Evolutionary conservation across 2,797 vertebrate species (phyloP).

Genomic region (Macroramphosus scolopax): DNA sequence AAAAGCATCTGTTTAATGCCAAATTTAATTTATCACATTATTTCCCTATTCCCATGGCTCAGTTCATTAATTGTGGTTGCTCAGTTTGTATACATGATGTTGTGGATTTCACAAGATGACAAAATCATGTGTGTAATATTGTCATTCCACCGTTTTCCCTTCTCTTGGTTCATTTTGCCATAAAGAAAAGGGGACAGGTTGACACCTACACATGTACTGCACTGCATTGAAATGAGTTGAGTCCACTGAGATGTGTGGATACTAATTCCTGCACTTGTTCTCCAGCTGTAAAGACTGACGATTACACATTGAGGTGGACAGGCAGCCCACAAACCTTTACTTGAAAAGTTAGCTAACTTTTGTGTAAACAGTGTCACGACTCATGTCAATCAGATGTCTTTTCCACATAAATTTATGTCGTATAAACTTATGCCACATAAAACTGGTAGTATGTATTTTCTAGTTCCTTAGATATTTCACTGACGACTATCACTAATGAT

Average conservation of each 20-base stretch:
- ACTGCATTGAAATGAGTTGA: conserved; percentile 55
- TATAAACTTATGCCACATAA: too few species aligned
- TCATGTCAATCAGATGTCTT: conserved; percentile 51
- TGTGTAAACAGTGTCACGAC: conserved; percentile 55
- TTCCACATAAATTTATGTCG: too few species aligned
- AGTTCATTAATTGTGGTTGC: too few species aligned
- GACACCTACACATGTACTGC: conserved; percentile 63
- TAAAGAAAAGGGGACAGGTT: conserved; percentile 64
- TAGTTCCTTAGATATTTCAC: too few species aligned
- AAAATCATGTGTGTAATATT: conserved; percentile 66
- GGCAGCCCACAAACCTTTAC: conserved; percentile 59
- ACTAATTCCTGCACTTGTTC: conserved; percentile 52
- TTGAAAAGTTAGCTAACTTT: conserved; percentile 69
- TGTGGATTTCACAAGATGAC: too few species aligned
- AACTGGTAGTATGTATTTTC: too few species aligned
- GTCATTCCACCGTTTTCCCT: conserved; percentile 56
- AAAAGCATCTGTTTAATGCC: too few species aligned
- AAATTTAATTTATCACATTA: too few species aligned
- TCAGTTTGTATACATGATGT: too few species aligned
- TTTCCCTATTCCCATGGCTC: too few species aligned
- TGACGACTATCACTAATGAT: too few species aligned
- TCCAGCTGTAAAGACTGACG: conserved; percentile 52
- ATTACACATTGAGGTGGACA: conserved; percentile 41
- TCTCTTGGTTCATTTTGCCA: conserved; percentile 32
- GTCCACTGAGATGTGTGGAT: conserved; percentile 50